Evolutionary conservation across 2,888 invertebrate genomes (phyloP).

Genomic region (Danaus chrysippus): DNA sequence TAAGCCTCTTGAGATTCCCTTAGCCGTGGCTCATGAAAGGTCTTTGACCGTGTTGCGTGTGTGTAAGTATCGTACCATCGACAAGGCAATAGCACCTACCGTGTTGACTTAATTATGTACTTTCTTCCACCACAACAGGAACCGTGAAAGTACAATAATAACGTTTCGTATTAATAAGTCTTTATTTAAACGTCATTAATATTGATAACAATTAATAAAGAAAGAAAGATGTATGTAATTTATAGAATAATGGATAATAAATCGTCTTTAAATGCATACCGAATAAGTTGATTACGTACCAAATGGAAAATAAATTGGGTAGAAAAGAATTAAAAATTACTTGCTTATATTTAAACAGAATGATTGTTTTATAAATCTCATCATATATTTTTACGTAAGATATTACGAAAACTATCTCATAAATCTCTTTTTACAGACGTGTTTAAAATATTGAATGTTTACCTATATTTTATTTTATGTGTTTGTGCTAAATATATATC

Average conservation of each 20-base stretch:
- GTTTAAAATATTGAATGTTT: no score
- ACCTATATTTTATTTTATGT: no score
- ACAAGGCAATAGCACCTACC: slow-evolving; percentile 45
- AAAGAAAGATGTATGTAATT: background rate
- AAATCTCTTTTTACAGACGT: no score
- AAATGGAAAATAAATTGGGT: background rate
- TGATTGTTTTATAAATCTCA: no score
- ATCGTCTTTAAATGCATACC: background rate
- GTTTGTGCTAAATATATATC: no score
- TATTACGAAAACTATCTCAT: no score
- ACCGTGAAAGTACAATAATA: slow-evolving; percentile 56
- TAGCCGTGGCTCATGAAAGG: slow-evolving; percentile 11
- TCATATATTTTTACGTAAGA: no score
- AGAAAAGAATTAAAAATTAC: slow-evolving; percentile 10
- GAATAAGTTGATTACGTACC: slow-evolving; percentile 2
- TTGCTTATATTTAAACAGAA: no score
- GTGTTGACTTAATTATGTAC: slow-evolving; percentile 57
- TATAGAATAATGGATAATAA: background rate
- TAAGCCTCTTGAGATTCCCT: slow-evolving; percentile 3
- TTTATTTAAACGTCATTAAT: no score
- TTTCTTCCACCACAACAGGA: slow-evolving; percentile 65
- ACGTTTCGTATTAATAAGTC: slow-evolving; percentile 21
- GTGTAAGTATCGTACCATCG: slow-evolving; percentile 21
- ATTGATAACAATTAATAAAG: background rate
- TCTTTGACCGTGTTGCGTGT: slow-evolving; percentile 29